Evolutionary conservation across 2,888 invertebrate genomes (phyloP), one percentile per base, ranked within the genome.

Genomic region (Aphidius colemani): DNA sequence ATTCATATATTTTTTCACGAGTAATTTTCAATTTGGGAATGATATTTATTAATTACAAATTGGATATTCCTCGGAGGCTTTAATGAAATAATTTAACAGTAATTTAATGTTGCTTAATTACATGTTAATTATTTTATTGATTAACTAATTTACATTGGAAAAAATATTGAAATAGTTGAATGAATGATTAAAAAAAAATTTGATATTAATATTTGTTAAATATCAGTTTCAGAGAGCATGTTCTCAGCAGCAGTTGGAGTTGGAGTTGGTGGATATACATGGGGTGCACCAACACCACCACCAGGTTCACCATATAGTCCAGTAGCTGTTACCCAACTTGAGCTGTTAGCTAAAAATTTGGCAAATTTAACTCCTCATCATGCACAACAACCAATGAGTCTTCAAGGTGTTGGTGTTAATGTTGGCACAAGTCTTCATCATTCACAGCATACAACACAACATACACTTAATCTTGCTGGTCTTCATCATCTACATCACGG

Each of bases 261-360:
- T 46, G 80, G 80, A 55, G 75, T 80, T 69, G 79, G 80, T 70
- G 85, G 89, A 68, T 87, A 87, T 82, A 80, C 82, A 68, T 86
- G 86, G 79, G 89, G 89, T 53, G 88, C 89, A 77, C 89, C 89
- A 68, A 89, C 89, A 59, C 89, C 89, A 66, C 86, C 86, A 11
- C 86, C 86, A 1, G 85, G 85, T 48, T 89, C 89, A 61, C 89
- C 89, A 30, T 88, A 89, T 82, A 88, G 88, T 53, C 89, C 89
- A 1, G 87, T 88, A 71, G 88, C 89, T 53, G 88, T 89, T 69
- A 84, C 89, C 71, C 89, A 89, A 81, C 83, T 89, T 69, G 90
- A 90, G 75, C 83, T 89, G 68, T 84, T 89, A 72, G 86, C 82
- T 62, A 82, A 82, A 73, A 82, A 81, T 73, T 74, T 82, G 66